These are phyloP conservation scores for Endomychus coccineus DNA, from an alignment of 2,888 invertebrate species.

Conservation along the genomic window DNA sequence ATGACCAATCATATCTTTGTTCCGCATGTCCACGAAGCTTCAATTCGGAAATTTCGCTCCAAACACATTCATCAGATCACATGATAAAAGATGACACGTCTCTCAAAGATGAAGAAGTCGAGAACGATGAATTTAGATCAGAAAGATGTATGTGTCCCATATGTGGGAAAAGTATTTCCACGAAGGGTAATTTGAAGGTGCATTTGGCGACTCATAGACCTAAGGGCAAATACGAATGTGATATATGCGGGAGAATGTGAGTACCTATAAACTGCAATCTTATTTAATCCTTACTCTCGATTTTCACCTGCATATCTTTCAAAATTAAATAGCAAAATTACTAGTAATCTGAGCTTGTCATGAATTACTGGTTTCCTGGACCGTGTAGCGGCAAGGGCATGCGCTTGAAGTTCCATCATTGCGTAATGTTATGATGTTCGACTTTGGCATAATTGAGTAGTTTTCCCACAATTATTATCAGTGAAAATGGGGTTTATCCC, in stretches of 20 bases:
- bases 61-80: slow-evolving; percentile 26
- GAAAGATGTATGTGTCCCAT: slow-evolving; percentile 48
- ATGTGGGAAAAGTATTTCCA: slow-evolving; percentile 55
- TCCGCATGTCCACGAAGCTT: slow-evolving; percentile 25
- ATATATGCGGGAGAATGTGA: slow-evolving; percentile 62
- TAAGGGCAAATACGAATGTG: slow-evolving; percentile 55
- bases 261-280: slow-evolving; percentile 29
- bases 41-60: slow-evolving; percentile 24
- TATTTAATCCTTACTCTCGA: slow-evolving; percentile 4
- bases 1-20: slow-evolving; percentile 23
- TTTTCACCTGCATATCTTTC: too few species aligned
- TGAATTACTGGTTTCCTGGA: too few species aligned
- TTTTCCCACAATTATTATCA: slow-evolving; percentile 2
- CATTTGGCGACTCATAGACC: slow-evolving; percentile 58
- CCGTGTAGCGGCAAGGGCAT: too few species aligned
- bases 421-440: too few species aligned
- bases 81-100: slow-evolving; percentile 15
- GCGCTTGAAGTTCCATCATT: too few species aligned
- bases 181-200: slow-evolving; percentile 55
- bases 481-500: too few species aligned
- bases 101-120: slow-evolving; percentile 21
- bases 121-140: slow-evolving; percentile 20
- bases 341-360: too few species aligned
- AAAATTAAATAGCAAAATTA: too few species aligned
- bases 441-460: neutral